Evolutionary conservation across 2,797 vertebrate genomes (phyloP).

Genomic region (Gadopsis marmoratus): DNA sequence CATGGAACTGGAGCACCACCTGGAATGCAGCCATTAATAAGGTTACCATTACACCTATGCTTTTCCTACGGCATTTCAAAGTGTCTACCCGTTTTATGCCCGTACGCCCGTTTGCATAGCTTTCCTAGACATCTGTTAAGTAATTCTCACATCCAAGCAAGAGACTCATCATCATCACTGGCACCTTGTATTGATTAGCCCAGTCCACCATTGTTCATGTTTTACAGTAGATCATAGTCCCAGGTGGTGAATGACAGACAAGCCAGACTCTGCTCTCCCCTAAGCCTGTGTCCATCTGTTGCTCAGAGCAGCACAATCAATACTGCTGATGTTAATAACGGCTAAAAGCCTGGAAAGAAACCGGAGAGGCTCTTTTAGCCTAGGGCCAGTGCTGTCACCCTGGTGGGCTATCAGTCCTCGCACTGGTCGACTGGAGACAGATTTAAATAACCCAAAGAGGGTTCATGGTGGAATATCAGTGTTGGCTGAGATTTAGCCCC

Average conservation of each 20-base stretch:
- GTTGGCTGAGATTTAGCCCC: background rate
- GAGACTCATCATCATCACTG: constrained; percentile 3
- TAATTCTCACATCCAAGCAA: background rate
- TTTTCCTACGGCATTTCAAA: background rate
- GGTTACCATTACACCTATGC: background rate
- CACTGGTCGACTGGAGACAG: background rate
- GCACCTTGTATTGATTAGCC: constrained; percentile 30
- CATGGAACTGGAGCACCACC: background rate
- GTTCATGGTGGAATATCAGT: background rate
- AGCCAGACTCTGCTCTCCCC: constrained; percentile 42
- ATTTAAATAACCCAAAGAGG: background rate
- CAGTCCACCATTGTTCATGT: constrained; percentile 17
- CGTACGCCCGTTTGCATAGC: background rate
- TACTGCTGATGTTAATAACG: constrained; percentile 77
- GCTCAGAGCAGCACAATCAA: constrained; percentile 71
- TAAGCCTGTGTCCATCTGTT: constrained; percentile 76
- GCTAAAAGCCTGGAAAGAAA: constrained; percentile 83
- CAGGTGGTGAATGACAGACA: constrained; percentile 30
- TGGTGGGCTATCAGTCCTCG: constrained; percentile 6
- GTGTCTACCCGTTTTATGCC: background rate
- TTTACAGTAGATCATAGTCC: constrained; percentile 56
- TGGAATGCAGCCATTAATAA: background rate
- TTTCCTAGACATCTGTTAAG: constrained; percentile 1
- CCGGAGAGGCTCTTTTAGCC: constrained; percentile 65
- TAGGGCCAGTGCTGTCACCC: constrained; percentile 9